Evolutionary conservation across 2,888 invertebrate species (phyloP), one percentile per base, ranked within the genome.

Genomic region (Nudaria mundana): DNA sequence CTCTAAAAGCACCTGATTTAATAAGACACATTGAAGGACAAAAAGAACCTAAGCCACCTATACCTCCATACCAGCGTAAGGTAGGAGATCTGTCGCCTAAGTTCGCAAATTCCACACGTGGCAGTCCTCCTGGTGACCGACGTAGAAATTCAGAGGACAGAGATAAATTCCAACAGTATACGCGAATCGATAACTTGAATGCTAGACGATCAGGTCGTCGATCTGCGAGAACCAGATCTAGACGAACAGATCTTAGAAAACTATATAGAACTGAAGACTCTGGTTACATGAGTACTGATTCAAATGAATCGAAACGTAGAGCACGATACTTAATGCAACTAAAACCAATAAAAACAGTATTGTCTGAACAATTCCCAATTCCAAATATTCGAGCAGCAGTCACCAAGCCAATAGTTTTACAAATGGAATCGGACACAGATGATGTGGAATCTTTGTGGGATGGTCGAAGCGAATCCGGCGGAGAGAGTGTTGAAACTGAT

Each of bases 231-330:
- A 79, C 81, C n/a, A 71, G 87, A 63, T 79, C 83, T 5, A 65
- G 85, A 45, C 63, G 86, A 56, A 79, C 81, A 10, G 84, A 86
- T 49, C 50, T 85, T 18, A 82, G 76, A 50, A 89, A 82, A 57
- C 59, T 83, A 14, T 82, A 76, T 55, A 81, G 74, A 66, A 86
- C 81, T 2, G 93, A 93, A 75, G 96, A 96, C 72, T 95, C 95
- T 6, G 96, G 96, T 0, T 96, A 96, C 62, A 90, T 96, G 60
- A 96, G 96, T 67, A 95, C 95, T 0, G 96, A 96, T 67, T 95
- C 95, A 1, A 91, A 91, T 40, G 93, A 93, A 59, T 91, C 91
- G 0, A 89, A 87, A 59, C 78, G 84, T 25, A 79, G 83, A 61
- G 84, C 87, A 6, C 83, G 81, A 49, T 88, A 83, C 52, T 67